phyloP scores from a whole-genome alignment of 2,797 vertebrate species.

The Urosaurus nigricauda region DNA sequence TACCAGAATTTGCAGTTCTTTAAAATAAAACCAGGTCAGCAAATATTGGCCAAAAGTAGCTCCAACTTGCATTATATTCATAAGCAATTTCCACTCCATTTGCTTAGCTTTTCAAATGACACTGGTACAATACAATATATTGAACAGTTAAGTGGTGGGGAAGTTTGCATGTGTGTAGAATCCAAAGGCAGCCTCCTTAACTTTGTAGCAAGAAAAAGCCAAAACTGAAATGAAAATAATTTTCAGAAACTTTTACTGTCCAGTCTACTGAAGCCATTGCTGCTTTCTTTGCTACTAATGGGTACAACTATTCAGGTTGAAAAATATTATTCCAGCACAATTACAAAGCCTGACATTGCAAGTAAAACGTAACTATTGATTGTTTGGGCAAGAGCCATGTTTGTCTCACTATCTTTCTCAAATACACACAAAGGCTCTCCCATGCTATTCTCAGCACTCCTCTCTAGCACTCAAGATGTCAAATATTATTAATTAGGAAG shows the following conservation, averaged over 20 bases:
- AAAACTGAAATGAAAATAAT: neutral
- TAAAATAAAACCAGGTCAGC: constrained; percentile 62
- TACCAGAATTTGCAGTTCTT: constrained; percentile 56
- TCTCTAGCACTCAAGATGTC: too few species aligned
- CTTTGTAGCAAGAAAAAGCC: neutral
- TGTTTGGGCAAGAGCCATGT: constrained; percentile 2
- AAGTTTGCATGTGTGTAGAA: constrained; percentile 30
- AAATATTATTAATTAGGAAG: too few species aligned
- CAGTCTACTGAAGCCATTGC: constrained; percentile 2
- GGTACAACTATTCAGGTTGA: neutral
- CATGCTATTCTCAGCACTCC: too few species aligned
- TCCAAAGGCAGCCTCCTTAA: neutral
- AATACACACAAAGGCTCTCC: too few species aligned
- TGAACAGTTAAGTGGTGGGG: constrained; percentile 20
- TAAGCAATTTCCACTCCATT: constrained; percentile 67
- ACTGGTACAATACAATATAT: constrained; percentile 54
- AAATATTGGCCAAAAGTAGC: constrained; percentile 60
- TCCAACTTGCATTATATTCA: constrained; percentile 59
- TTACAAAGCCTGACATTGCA: neutral
- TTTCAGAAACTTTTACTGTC: constrained; percentile 21
- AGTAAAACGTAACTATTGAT: neutral
- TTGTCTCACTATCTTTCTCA: neutral
- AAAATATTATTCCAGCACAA: neutral
- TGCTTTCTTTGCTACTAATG: neutral
- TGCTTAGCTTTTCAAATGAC: constrained; percentile 60